Evolutionary conservation across 1,140 invertebrate genomes (phyloP).

Genomic region (Anastrepha obliqua): DNA sequence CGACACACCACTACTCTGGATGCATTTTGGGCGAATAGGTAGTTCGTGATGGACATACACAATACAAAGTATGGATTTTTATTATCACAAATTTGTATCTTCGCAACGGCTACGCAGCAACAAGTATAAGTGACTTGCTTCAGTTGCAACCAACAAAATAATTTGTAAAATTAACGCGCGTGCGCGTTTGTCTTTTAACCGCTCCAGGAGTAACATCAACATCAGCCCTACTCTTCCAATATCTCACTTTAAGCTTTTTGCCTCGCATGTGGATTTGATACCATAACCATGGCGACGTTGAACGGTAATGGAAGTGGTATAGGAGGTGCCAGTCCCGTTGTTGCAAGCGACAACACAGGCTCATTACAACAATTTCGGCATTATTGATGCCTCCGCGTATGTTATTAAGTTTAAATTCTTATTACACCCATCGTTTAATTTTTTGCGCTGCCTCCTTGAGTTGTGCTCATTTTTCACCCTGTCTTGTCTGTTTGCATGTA

Average conservation of each 20-base stretch:
- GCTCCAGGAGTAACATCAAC: neutral
- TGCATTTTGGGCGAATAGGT: neutral
- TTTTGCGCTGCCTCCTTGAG: neutral
- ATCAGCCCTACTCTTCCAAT: neutral
- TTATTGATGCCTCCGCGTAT: slow-evolving; percentile 49
- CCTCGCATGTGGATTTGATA: neutral
- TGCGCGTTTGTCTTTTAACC: slow-evolving; percentile 24
- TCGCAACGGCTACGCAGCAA: neutral
- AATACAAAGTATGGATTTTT: slow-evolving; percentile 34
- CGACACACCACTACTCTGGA: neutral
- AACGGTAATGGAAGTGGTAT: slow-evolving; percentile 28
- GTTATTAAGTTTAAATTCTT: slow-evolving; percentile 54
- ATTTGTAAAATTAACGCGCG: slow-evolving; percentile 28
- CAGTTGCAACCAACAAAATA: slow-evolving; percentile 29
- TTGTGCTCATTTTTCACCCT: neutral
- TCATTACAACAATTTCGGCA: slow-evolving; percentile 52
- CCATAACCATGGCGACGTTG: neutral
- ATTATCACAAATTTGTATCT: slow-evolving; percentile 53
- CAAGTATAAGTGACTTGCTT: slow-evolving; percentile 12
- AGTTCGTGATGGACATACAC: neutral
- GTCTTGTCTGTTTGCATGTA: too few relatives aligned
- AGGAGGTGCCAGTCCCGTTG: slow-evolving; percentile 25
- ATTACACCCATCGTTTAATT: slow-evolving; percentile 52
- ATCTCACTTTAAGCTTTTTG: neutral
- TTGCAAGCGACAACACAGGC: slow-evolving; percentile 3